Percentiles rank a stretch among this genome's conserved stretches.
Conservation (phyloP, 2,888 invertebrate genomes). For the Agonopterix heracliana region DNA sequence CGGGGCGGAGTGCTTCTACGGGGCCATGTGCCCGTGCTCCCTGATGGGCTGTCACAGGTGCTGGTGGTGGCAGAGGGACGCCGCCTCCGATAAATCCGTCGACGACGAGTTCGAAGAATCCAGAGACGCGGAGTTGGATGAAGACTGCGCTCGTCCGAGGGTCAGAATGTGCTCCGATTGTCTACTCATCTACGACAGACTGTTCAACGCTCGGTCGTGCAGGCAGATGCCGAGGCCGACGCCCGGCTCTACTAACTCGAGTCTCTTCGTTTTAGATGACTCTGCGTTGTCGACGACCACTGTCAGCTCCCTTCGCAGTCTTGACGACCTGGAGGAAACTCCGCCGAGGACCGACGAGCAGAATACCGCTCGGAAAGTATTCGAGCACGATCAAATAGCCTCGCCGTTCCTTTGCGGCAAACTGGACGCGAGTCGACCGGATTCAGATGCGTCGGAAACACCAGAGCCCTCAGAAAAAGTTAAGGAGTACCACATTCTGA, state of each 20-base stretch:
- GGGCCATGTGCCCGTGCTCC: constrained; percentile 61
- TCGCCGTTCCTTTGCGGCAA: constrained; percentile 46
- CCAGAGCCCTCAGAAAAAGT: constrained; percentile 11
- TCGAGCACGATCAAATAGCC: constrained; percentile 9
- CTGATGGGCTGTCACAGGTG: constrained; percentile 63
- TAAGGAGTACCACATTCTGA: constrained; percentile 47
- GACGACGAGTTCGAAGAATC: constrained; percentile 21
- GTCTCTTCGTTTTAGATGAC: constrained; percentile 77
- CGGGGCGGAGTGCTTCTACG: constrained; percentile 32
- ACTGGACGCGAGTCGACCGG: constrained; percentile 23
- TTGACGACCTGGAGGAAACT: constrained; percentile 72
- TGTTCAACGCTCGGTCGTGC: constrained; percentile 27
- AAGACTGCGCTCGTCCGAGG: constrained; percentile 19
- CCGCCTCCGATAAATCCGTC: constrained; percentile 20
- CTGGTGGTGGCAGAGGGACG: constrained; percentile 55
- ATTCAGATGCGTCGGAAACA: constrained; percentile 23
- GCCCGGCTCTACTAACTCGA: constrained; percentile 63
- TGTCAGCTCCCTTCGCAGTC: constrained; percentile 74
- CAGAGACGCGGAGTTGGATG: constrained; percentile 21
- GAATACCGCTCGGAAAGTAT: constrained; percentile 1
- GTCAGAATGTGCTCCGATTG: constrained; percentile 39
- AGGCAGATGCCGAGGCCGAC: constrained; percentile 11
- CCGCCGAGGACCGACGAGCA: constrained; percentile 16
- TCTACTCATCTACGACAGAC: constrained; percentile 45
- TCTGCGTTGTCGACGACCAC: constrained; percentile 68